phyloP scores from a whole-genome alignment of 2,797 vertebrate genomes.

The Characodon lateralis region DNA sequence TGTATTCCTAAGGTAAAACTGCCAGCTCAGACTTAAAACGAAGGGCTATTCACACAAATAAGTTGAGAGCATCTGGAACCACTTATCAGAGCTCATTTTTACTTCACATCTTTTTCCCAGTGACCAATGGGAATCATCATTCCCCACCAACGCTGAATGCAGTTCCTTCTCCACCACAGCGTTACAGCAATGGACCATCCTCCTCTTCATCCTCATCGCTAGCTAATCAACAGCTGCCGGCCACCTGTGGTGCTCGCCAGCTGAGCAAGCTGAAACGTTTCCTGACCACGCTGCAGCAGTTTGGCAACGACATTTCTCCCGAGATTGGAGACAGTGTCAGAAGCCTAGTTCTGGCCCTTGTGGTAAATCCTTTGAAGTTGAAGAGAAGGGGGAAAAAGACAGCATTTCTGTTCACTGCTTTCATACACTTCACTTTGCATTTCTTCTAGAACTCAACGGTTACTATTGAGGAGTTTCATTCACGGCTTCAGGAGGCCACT shows the following conservation, averaged over 20 bases:
- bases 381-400: not conserved
- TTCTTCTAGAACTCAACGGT: slow-evolving; percentile 92
- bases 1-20: not conserved
- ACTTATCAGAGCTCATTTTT: slow-evolving; percentile 1
- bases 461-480: slow-evolving; percentile 98
- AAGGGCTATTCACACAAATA: not conserved
- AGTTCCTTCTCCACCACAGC: slow-evolving; percentile 94
- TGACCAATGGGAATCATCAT: slow-evolving; percentile 96
- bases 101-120: slow-evolving; percentile 68
- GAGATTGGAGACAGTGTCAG: slow-evolving; percentile 98
- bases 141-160: slow-evolving; percentile 95
- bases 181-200: slow-evolving; percentile 95
- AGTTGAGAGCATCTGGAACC: not conserved
- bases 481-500: slow-evolving; percentile 96
- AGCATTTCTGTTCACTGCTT: not conserved
- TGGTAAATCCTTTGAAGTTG: slow-evolving; percentile 80
- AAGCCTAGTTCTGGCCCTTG: slow-evolving; percentile 92
- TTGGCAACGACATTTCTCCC: slow-evolving; percentile 97
- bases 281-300: slow-evolving; percentile 98
- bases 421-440: slow-evolving; percentile 1
- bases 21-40: not conserved
- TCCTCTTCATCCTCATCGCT: slow-evolving; percentile 96
- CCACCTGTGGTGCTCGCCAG: slow-evolving; percentile 96
- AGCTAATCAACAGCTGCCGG: slow-evolving; percentile 97
- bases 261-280: slow-evolving; percentile 99